Percentiles rank a stretch among this genome's conserved stretches.
Conservation (phyloP, 2,113 vertebrate genomes). For the Tonatia bakeri region DNA sequence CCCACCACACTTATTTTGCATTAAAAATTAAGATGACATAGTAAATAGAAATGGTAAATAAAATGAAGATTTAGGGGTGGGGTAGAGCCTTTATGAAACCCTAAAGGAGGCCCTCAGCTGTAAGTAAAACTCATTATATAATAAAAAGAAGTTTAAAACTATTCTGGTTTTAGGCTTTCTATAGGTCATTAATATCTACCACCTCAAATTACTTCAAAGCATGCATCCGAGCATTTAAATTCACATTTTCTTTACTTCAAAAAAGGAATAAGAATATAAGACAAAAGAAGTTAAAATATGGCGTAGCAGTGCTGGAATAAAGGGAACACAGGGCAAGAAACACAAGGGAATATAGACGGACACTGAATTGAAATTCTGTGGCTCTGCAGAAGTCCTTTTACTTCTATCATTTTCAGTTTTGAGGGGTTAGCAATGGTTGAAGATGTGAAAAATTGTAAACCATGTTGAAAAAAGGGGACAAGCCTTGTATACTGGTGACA, state of each 20-base stretch:
- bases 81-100: not conserved
- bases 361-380: not conserved
- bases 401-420: not conserved
- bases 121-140: conserved; percentile 31
- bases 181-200: conserved; percentile 63
- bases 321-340: not conserved
- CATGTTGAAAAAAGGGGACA: not conserved
- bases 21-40: not conserved
- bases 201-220: conserved; percentile 35
- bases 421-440: not conserved
- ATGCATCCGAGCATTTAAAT: conserved; percentile 10
- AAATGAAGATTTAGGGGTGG: not conserved
- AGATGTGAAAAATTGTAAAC: not conserved
- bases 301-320: conserved; percentile 25
- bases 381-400: not conserved
- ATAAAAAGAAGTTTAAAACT: conserved; percentile 60
- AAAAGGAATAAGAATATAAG: conserved; percentile 51
- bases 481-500: not conserved
- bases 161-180: conserved; percentile 39
- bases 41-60: conserved; percentile 1
- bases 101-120: not conserved
- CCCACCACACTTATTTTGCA: not conserved
- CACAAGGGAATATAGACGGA: not conserved
- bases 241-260: conserved; percentile 68
- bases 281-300: not conserved